Evolutionary conservation across 2,797 vertebrate genomes (phyloP), one percentile per base, ranked within the genome.

Genomic region (Lepus townsendii): DNA sequence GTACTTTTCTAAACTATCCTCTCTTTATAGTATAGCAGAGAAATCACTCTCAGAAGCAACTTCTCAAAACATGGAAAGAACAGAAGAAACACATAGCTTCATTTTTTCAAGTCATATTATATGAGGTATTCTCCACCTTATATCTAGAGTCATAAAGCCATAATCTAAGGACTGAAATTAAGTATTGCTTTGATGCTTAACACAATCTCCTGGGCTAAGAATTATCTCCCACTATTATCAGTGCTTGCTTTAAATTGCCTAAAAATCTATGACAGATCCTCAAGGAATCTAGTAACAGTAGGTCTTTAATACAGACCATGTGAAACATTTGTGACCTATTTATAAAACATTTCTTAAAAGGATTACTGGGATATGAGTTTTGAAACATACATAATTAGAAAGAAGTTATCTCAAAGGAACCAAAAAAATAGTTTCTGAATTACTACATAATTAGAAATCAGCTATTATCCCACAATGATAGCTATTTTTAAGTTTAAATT

Each of bases 61-160:
- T 89, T 26, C 35, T 83, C 38, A 85, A 90, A 82, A 93, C 90
- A 90, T 4, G 30, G 12, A 92, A 42, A 89, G 20, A 94, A 90
- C 9, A n/a, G 54, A 93, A 65, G 8, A 86, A 78, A 47, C 63
- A 83, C 16, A 91, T 2, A 87, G 95, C 77, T 84, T 89, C 22
- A 77, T 65, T 95, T 93, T 42, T 95, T 97, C 96, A 96, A 97
- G 93, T 97, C 68, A 92, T 17, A 84, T 5, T 73, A 88, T 63
- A 88, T 92, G 96, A 96, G 95, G 96, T 96, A 96, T 94, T 96
- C 83, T 94, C 89, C 52, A 94, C 42, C 76, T 77, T 91, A 7
- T 80, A 90, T 68, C 32, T 85, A 57, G 75, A 97, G 50, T 94
- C 54, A 90, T 84, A 95, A 96, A 95, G 35, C 20, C 54, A 52